Base-by-base conservation (phyloP, 2,797 vertebrate genomes). In the Liparis tanakae region DNA sequence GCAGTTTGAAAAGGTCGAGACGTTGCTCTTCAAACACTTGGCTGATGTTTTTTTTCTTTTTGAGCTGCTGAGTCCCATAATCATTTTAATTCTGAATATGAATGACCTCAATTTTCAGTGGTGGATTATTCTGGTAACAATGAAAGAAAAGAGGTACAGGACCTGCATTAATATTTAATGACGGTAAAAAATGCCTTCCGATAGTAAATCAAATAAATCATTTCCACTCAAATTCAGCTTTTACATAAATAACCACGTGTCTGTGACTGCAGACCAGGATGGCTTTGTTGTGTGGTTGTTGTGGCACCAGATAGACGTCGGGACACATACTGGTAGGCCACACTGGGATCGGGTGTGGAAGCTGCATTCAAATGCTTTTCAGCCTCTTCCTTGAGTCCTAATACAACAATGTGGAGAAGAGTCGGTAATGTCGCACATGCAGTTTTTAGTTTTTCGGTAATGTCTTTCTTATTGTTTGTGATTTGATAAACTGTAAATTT, bases 261-360 rank as follows among this genome's bases (percentile, higher is more conserved):
- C 14, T 67, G 9, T 48, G 51, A 58, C 60, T 50, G 9, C 30
- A 30, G 10, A 64, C 62, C 25, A 7, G 81, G 20, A 81, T 79
- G 58, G 80, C 76, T 50, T 86, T 64, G 70, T 83, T 82, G 76
- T 64, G 41, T 65, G 48, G 79, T 90, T 91, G 72, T 85, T 84
- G 85, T 77, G 81, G 78, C 69, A 77, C 80, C 75, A 55, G 58
- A 74, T 68, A 72, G 72, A 81, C 66, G 76, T 78, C 64, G 43
- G 9, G 30, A 53, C 25, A 30, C 25, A 30, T 30, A 30, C 25
- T 2, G 25, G 25, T 2, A 30, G 25, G 25, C 25, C 46, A 74
- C 62, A 34, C 41, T 46, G 68, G 61, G 37, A 13, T n/a, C 10
- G 18, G 34, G 39, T 17, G 51, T 76, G 67, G 76, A 74, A 88